phyloP scores from a whole-genome alignment of 2,113 vertebrate species.

The Halichoerus grypus region DNA sequence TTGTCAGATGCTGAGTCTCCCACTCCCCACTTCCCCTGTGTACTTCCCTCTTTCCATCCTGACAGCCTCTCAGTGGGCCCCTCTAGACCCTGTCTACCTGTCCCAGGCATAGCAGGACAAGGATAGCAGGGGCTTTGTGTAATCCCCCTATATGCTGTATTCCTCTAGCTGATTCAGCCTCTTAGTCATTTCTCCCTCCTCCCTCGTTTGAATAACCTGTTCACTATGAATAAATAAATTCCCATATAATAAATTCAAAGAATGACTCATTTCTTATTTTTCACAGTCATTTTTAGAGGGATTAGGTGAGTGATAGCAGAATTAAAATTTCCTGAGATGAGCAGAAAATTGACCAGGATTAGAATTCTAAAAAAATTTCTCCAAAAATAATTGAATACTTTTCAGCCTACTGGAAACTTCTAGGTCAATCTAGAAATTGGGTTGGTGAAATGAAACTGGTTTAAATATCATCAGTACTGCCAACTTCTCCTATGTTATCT shows the following conservation, averaged over 20 bases:
- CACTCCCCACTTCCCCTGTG: rapidly evolving
- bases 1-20: background rate
- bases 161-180: background rate
- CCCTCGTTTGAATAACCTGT: background rate
- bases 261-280: conserved; percentile 28
- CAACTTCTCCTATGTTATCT: background rate
- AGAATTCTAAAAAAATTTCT: background rate
- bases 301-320: background rate
- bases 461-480: background rate
- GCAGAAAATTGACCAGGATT: background rate
- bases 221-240: conserved; percentile 1
- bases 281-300: conserved; percentile 28
- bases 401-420: conserved; percentile 17
- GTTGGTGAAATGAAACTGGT: conserved; percentile 31
- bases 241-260: background rate
- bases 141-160: background rate
- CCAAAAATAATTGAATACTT: background rate
- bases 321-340: conserved; percentile 31
- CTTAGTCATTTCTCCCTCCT: background rate
- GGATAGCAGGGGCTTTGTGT: background rate
- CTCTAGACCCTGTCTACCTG: background rate
- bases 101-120: background rate
- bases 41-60: background rate
- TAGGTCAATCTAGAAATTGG: background rate
- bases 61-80: background rate